Conservation (phyloP, 2,888 invertebrate genomes). For the Unio pictorum region DNA sequence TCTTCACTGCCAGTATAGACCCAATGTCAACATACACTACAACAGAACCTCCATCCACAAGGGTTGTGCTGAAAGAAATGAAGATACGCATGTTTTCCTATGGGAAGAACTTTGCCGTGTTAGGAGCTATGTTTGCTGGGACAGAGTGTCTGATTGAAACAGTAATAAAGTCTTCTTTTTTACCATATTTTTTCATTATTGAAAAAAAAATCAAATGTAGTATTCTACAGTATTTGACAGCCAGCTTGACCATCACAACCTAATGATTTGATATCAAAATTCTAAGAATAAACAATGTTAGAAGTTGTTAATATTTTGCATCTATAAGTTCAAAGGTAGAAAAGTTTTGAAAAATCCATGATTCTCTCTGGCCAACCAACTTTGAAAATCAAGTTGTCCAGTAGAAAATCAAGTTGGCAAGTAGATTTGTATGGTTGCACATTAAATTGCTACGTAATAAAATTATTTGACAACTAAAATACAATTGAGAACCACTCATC, state of each 20-base stretch:
- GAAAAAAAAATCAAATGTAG: background rate
- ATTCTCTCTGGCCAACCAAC: no score
- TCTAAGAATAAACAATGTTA: no score
- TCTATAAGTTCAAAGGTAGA: no score
- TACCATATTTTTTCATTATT: background rate
- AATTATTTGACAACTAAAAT: no score
- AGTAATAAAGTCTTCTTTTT: constrained; percentile 73
- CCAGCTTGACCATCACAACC: background rate
- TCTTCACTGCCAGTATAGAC: constrained; percentile 96
- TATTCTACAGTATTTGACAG: background rate
- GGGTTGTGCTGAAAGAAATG: constrained; percentile 93
- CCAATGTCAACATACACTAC: constrained; percentile 79
- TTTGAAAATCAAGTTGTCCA: no score
- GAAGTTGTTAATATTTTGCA: no score
- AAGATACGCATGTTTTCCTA: constrained; percentile 90
- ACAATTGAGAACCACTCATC: no score
- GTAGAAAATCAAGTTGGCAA: no score
- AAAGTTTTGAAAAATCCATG: no score
- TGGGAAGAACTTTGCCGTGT: constrained; percentile 97
- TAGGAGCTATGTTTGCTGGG: constrained; percentile 94
- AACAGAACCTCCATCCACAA: constrained; percentile 83
- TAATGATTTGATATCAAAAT: no score
- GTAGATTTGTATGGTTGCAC: no score
- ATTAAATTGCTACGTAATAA: no score
- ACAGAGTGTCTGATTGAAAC: constrained; percentile 96